phyloP scores from a whole-genome alignment of 2,113 vertebrate genomes.

The Psittacula cyanocephala region DNA sequence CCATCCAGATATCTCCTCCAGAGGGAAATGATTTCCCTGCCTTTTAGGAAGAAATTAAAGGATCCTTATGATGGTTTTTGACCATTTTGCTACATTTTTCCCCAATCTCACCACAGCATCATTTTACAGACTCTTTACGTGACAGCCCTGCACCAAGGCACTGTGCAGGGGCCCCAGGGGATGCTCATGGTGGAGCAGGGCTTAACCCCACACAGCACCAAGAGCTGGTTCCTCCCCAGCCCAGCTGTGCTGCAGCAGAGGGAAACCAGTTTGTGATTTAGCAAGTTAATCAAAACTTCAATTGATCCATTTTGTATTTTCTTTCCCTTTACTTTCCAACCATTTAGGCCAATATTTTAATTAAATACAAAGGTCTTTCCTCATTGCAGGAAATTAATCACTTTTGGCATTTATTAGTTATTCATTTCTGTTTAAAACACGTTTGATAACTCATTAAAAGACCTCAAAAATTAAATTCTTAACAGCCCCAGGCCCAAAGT shows the following conservation, averaged over 20 bases:
- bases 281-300: not conserved
- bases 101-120: not conserved
- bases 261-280: not conserved
- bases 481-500: constrained; percentile 41
- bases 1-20: not conserved
- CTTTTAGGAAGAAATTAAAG: not conserved
- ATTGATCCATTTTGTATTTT: not conserved
- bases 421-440: constrained; percentile 47
- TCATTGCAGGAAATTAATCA: constrained; percentile 50
- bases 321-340: constrained; percentile 6
- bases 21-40: not conserved
- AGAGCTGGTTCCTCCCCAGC: not conserved
- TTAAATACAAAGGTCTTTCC: constrained; percentile 28
- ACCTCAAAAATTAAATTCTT: constrained; percentile 67
- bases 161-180: not conserved
- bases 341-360: constrained; percentile 15
- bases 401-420: constrained; percentile 54
- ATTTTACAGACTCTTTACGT: not conserved
- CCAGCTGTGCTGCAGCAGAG: not conserved
- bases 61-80: not conserved
- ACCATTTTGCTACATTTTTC: not conserved
- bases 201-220: not conserved
- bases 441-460: constrained; percentile 66
- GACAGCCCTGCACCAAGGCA: accelerated
- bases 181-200: not conserved